A percentile compares a stretch with the other conserved stretches of the same genome.
Conservation (phyloP, 2,113 vertebrate genomes). For the Pygoscelis adeliae region DNA sequence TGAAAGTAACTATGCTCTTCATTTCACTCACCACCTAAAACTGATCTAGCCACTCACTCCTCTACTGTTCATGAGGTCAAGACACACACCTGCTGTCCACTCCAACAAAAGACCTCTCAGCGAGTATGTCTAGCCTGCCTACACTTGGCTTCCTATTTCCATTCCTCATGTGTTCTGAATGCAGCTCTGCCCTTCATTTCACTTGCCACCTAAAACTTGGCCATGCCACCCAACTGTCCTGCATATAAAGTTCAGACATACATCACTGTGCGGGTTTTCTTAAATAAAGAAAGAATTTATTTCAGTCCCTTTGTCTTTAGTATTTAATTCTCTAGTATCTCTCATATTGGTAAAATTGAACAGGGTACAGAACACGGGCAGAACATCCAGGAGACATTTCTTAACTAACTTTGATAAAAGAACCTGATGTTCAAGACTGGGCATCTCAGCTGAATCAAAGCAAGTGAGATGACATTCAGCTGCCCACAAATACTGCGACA, state of each 20-base stretch:
- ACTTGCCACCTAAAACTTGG: neutral
- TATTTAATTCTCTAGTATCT: neutral
- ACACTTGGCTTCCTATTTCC: neutral
- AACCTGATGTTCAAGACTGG: neutral
- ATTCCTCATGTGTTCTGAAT: neutral
- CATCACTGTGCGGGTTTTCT: neutral
- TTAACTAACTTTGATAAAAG: neutral
- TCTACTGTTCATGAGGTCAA: neutral
- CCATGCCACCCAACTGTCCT: neutral
- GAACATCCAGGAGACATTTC: neutral
- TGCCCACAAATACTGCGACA: neutral
- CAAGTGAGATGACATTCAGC: neutral
- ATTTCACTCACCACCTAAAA: neutral
- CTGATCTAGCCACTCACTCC: neutral
- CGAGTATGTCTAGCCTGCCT: neutral
- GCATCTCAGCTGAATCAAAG: neutral
- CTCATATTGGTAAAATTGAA: neutral
- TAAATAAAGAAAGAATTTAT: neutral
- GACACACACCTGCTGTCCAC: neutral
- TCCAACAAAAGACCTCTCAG: neutral
- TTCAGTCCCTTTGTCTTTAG: neutral
- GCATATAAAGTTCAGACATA: neutral
- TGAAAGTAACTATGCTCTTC: too few species aligned
- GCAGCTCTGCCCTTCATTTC: neutral
- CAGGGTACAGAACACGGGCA: neutral